Conservation (phyloP, 2,113 vertebrate genomes). For the Macquaria ambigua region DNA sequence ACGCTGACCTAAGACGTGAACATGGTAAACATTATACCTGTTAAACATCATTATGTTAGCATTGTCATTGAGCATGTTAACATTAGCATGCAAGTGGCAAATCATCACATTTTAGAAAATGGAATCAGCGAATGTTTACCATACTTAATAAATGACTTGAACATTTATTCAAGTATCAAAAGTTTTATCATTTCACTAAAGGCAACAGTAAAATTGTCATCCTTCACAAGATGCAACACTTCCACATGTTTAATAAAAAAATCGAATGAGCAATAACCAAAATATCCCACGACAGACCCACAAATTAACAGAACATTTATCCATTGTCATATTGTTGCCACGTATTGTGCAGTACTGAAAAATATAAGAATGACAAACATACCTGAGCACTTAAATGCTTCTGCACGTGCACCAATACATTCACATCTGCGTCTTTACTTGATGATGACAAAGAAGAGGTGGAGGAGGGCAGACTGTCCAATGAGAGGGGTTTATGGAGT, state of each 20-base stretch:
- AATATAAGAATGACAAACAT: constrained; percentile 55
- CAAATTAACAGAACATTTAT: neutral
- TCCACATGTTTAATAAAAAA: neutral
- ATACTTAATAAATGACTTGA: neutral
- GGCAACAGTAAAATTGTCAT: neutral
- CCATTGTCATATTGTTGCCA: neutral
- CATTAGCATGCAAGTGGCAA: neutral
- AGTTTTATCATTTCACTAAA: neutral
- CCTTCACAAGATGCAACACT: neutral
- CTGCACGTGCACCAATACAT: constrained; percentile 91
- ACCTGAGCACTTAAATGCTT: constrained; percentile 94
- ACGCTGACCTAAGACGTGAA: neutral
- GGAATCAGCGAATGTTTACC: neutral
- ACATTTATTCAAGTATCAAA: neutral
- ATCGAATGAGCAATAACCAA: neutral
- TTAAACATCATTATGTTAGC: neutral
- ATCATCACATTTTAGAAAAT: no score
- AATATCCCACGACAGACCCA: neutral
- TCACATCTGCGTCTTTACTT: constrained; percentile 87
- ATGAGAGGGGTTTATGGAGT: constrained; percentile 80
- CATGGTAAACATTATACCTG: neutral
- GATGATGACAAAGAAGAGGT: constrained; percentile 51
- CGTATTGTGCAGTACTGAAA: neutral
- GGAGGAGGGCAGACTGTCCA: constrained; percentile 79
- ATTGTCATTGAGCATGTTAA: no score